A percentile compares a stretch with the other conserved stretches of the same genome.
Conservation (phyloP, 2,797 vertebrate genomes). For the Ara ararauna region DNA sequence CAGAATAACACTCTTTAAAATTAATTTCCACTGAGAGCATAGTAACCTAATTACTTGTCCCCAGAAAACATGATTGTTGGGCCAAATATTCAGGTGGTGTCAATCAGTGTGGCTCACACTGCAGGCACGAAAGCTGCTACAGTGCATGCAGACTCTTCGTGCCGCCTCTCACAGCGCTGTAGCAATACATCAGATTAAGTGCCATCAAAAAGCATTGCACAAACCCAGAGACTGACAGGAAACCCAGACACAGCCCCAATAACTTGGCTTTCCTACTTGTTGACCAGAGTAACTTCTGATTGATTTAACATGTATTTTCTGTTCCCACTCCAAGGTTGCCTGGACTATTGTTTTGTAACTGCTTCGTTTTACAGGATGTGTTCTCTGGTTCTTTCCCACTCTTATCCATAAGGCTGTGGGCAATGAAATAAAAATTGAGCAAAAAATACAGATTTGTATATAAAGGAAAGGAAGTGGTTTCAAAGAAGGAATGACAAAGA, state of each 20-base stretch:
- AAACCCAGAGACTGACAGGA: not conserved
- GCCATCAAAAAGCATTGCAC: not conserved
- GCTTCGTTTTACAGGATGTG: rapidly evolving
- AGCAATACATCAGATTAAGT: rapidly evolving
- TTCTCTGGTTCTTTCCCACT: not conserved
- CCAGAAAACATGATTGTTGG: not conserved
- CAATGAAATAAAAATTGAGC: not conserved
- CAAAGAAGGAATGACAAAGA: not conserved
- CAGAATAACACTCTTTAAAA: not conserved
- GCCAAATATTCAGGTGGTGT: not conserved
- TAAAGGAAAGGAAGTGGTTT: not conserved
- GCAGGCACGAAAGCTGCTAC: not conserved
- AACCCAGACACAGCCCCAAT: rapidly evolving
- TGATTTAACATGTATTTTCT: not conserved
- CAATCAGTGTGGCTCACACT: not conserved
- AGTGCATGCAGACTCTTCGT: rapidly evolving
- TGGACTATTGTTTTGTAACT: not conserved
- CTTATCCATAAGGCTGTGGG: too few relatives aligned
- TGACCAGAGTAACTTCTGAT: not conserved
- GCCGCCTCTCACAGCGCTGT: rapidly evolving
- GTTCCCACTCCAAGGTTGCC: not conserved
- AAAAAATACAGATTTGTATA: not conserved
- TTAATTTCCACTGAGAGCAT: not conserved
- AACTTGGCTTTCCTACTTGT: not conserved
- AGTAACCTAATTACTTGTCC: not conserved